Percentiles rank a stretch among this genome's conserved stretches.
Evolutionary conservation across 2,113 vertebrate genomes (phyloP).

Genomic region (Platysternon megacephalum): DNA sequence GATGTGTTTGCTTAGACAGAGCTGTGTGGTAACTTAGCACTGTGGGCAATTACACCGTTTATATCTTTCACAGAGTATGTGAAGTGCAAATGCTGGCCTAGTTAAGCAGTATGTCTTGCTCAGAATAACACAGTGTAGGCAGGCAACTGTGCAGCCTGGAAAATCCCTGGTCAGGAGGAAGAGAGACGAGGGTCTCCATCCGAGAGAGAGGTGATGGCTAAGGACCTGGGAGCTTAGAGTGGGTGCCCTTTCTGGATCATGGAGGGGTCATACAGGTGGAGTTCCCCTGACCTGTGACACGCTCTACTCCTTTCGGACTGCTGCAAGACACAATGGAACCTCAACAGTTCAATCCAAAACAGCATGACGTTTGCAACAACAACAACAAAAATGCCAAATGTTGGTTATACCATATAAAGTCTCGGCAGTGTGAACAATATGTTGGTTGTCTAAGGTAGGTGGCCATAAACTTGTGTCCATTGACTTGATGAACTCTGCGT

Average conservation of each 20-base stretch:
- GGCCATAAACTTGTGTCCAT: slow-evolving; percentile 99
- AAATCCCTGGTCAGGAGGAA: not conserved
- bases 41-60: not conserved
- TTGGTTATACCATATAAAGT: slow-evolving; percentile 93
- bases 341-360: not conserved
- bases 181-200: not conserved
- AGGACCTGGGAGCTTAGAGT: not conserved
- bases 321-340: not conserved
- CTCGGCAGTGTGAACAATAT: slow-evolving; percentile 97
- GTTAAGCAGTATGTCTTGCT: not conserved
- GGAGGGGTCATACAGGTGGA: not conserved
- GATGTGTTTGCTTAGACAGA: not conserved
- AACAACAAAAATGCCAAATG: not conserved
- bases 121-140: not conserved
- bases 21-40: not conserved
- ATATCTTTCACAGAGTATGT: not conserved
- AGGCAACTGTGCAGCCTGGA: not conserved
- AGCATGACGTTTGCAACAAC: not conserved
- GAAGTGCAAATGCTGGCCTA: not conserved
- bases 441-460: slow-evolving; percentile 98
- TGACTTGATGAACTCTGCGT: slow-evolving; percentile 96
- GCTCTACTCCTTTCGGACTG: rapidly evolving
- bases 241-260: not conserved
- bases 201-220: not conserved
- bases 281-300: not conserved